These are phyloP conservation scores for Megalopta genalis DNA, from an alignment of 1,140 invertebrate species.

Conservation along the genomic window DNA sequence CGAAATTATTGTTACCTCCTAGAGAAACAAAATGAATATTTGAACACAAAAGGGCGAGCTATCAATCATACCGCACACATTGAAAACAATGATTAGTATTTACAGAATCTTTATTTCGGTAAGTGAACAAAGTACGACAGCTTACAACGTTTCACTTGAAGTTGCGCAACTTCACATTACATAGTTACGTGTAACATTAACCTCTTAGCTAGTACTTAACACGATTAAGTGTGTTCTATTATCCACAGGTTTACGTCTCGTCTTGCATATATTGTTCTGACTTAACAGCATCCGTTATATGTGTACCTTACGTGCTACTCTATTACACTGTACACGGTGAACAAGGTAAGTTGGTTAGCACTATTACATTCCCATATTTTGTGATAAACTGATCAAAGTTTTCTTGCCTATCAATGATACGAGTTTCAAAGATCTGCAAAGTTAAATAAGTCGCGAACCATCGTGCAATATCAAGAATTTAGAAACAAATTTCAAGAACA, in stretches of 20 bases:
- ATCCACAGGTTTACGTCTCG: constrained; percentile 23
- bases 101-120: constrained; percentile 58
- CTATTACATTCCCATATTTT: too few relatives aligned
- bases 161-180: constrained; percentile 26
- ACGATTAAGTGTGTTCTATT: constrained; percentile 39
- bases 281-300: constrained; percentile 24
- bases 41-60: neutral
- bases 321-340: constrained; percentile 19
- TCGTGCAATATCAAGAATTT: too few relatives aligned
- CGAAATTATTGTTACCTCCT: too few relatives aligned
- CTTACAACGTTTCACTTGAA: constrained; percentile 50
- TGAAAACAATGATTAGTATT: constrained; percentile 34
- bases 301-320: constrained; percentile 39
- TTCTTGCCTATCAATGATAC: too few relatives aligned
- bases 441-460: too few relatives aligned
- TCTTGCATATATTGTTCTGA: constrained; percentile 29
- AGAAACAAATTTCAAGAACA: too few relatives aligned
- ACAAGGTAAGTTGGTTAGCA: too few relatives aligned
- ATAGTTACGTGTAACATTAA: constrained; percentile 52
- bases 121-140: constrained; percentile 63
- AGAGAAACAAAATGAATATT: neutral
- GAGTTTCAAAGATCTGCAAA: too few relatives aligned
- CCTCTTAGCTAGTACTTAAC: constrained; percentile 39
- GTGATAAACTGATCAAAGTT: too few relatives aligned
- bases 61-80: neutral